Percentiles rank a stretch among this genome's conserved stretches.
Conservation (phyloP, 2,797 vertebrate genomes). For the Adrianichthys oophorus region DNA sequence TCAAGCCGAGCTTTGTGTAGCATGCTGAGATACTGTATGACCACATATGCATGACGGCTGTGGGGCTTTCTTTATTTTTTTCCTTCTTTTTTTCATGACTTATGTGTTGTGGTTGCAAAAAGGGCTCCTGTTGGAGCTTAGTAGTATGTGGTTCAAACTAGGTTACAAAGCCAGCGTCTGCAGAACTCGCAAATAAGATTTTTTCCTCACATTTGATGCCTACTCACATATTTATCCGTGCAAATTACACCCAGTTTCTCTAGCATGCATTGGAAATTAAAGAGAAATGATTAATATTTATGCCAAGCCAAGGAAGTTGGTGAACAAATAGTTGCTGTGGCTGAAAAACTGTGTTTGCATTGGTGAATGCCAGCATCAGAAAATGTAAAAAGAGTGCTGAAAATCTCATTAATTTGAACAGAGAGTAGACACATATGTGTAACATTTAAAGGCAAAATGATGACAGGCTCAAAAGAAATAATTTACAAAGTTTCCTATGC, state of each 20-base stretch:
- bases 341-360: constrained; percentile 45
- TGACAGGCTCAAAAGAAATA: constrained; percentile 30
- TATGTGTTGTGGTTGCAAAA: constrained; percentile 35
- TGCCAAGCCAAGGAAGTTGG: constrained; percentile 37
- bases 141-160: constrained; percentile 21
- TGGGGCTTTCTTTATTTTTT: constrained; percentile 4
- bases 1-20: constrained; percentile 61
- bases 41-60: constrained; percentile 53
- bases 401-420: constrained; percentile 33
- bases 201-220: constrained; percentile 22
- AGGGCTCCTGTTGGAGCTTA: constrained; percentile 28
- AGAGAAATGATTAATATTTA: constrained; percentile 55
- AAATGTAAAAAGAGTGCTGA: constrained; percentile 13
- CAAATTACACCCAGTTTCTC: constrained; percentile 34
- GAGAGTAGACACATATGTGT: constrained; percentile 39
- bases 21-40: constrained; percentile 46
- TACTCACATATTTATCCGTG: constrained; percentile 16
- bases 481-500: background rate
- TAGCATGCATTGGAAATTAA: constrained; percentile 53
- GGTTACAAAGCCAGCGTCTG: constrained; percentile 11
- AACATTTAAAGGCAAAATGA: constrained; percentile 28
- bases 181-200: constrained; percentile 22
- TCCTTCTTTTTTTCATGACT: constrained; percentile 11
- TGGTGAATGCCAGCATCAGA: constrained; percentile 38
- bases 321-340: constrained; percentile 49